These are phyloP conservation scores for Melanotaenia maccullochi DNA, from an alignment of 2,797 vertebrate species.

Conservation along the genomic window DNA sequence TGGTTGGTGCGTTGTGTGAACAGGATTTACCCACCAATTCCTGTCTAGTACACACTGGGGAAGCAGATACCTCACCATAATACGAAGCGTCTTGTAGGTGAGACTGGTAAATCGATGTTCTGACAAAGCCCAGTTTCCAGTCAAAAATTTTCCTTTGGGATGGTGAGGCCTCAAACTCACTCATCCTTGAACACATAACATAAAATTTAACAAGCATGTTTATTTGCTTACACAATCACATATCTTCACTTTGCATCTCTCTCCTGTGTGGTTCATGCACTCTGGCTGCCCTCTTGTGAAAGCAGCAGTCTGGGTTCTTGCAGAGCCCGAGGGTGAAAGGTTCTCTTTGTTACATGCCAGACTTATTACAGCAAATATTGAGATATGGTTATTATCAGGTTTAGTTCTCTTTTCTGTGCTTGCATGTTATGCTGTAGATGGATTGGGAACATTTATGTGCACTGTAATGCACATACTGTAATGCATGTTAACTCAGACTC, in stretches of 20 bases:
- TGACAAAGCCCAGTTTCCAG: conserved; percentile 22
- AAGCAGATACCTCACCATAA: conserved; percentile 51
- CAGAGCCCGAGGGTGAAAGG: conserved; percentile 48
- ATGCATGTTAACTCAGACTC: conserved; percentile 25
- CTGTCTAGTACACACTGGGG: conserved; percentile 47
- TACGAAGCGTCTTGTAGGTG: conserved; percentile 16
- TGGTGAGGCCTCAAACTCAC: conserved; percentile 27
- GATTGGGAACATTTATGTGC: conserved; percentile 34
- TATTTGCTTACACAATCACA: conserved; percentile 5
- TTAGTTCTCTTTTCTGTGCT: conserved; percentile 23
- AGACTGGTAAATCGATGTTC: conserved; percentile 26
- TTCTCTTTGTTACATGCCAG: conserved; percentile 70
- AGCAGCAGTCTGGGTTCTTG: conserved; percentile 39
- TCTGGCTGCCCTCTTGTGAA: conserved; percentile 52
- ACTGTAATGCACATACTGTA: neutral
- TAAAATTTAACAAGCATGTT: conserved; percentile 7
- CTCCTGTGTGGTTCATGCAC: conserved; percentile 38
- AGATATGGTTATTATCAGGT: conserved; percentile 67
- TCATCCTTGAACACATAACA: conserved; percentile 5
- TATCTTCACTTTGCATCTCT: conserved; percentile 14
- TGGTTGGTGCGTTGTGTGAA: conserved; percentile 42
- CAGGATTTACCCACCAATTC: conserved; percentile 40
- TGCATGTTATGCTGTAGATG: conserved; percentile 7
- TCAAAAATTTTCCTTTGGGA: conserved; percentile 54
- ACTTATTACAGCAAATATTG: conserved; percentile 68